Conservation (phyloP, 1,140 invertebrate genomes). For the Drosophila miranda region DNA sequence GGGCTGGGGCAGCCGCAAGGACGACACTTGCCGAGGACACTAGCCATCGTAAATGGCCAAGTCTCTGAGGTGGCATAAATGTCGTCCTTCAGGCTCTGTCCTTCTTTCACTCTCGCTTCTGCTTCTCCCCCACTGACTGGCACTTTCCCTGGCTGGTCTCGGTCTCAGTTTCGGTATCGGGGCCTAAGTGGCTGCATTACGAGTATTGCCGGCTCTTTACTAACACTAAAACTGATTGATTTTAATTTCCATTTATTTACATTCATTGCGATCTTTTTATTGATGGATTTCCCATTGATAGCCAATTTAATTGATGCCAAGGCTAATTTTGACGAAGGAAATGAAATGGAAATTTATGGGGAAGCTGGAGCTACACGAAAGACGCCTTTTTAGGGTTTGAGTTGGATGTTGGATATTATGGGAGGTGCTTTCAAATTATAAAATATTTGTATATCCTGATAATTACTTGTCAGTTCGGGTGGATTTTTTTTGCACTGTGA, state of each 20-base stretch:
- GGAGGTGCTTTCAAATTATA: no score
- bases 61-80: conserved; percentile 79
- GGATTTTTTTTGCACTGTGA: no score
- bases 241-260: conserved; percentile 75
- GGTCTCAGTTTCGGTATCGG: conserved; percentile 19
- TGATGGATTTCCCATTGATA: conserved; percentile 29
- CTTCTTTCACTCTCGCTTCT: neutral
- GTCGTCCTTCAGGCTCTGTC: conserved; percentile 63
- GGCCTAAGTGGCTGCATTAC: conserved; percentile 74
- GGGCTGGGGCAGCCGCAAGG: conserved; percentile 45
- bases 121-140: conserved; percentile 5
- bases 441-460: no score
- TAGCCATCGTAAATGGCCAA: conserved; percentile 64
- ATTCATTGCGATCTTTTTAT: conserved; percentile 61
- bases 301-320: conserved; percentile 21
- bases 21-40: conserved; percentile 57
- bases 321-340: neutral
- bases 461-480: no score
- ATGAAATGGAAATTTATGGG: no score
- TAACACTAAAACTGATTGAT: conserved; percentile 81
- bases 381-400: no score
- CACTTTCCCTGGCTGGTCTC: conserved; percentile 4
- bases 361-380: no score
- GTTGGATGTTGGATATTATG: no score
- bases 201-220: conserved; percentile 69